Percentiles rank a stretch among this genome's conserved stretches.
Evolutionary conservation across 2,113 vertebrate species (phyloP).

Genomic region (Pachycephala philippinensis): DNA sequence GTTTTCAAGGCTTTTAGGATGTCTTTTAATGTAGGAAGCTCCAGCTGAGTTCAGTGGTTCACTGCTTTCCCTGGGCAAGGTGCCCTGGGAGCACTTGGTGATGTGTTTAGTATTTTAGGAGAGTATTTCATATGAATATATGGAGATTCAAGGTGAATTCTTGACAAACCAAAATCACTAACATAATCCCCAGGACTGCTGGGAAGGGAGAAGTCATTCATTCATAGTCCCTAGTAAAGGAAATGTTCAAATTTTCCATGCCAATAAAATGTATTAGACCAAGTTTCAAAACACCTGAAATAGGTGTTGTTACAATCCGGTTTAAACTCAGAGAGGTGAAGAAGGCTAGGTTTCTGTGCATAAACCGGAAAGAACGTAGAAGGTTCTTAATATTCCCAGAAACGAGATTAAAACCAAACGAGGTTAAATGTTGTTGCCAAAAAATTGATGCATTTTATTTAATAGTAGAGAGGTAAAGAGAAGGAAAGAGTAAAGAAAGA

Average conservation of each 20-base stretch:
- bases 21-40: neutral
- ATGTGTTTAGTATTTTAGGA: neutral
- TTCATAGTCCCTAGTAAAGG: neutral
- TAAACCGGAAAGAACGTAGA: too few species aligned
- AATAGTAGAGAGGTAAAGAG: too few species aligned
- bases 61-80: neutral
- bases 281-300: neutral
- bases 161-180: neutral
- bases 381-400: too few species aligned
- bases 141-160: neutral
- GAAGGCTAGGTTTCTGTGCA: too few species aligned
- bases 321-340: too few species aligned
- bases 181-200: neutral
- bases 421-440: too few species aligned
- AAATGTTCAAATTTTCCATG: neutral
- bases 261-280: neutral
- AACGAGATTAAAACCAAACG: too few species aligned
- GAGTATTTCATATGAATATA: neutral
- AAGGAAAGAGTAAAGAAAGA: too few species aligned
- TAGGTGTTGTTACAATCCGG: too few species aligned
- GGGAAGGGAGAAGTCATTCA: neutral
- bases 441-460: too few species aligned
- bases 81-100: neutral
- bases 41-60: neutral
- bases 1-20: neutral